Percentiles rank a stretch among this genome's conserved stretches.
Evolutionary conservation across 2,888 invertebrate genomes (phyloP).

Genomic region (Agelastica alni): DNA sequence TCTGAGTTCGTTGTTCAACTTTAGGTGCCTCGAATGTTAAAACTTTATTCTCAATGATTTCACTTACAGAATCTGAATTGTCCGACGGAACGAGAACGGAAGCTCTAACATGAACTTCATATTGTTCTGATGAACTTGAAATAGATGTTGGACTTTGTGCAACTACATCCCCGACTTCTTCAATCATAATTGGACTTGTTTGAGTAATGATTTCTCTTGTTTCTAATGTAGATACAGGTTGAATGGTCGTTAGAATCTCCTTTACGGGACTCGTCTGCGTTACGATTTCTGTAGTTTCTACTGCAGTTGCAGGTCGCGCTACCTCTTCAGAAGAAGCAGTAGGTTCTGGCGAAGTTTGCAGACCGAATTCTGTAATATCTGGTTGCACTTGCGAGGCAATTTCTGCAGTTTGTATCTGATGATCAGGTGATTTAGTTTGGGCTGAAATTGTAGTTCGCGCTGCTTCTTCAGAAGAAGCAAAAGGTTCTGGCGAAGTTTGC

Average conservation of each 20-base stretch:
- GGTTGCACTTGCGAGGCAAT: constrained; percentile 37
- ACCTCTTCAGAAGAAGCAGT: constrained; percentile 20
- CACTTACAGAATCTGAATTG: constrained; percentile 32
- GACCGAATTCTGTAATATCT: constrained; percentile 26
- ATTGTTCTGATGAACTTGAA: constrained; percentile 48
- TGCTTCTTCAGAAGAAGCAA: constrained; percentile 19
- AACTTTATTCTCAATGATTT: constrained; percentile 18
- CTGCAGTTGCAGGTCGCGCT: constrained; percentile 25
- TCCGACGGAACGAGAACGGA: constrained; percentile 61
- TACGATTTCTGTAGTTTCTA: constrained; percentile 52
- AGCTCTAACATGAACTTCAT: constrained; percentile 66
- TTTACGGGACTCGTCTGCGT: constrained; percentile 66
- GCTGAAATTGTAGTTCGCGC: constrained; percentile 36
- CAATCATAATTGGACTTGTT: constrained; percentile 64
- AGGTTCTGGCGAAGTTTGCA: constrained; percentile 38
- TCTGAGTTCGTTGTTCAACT: constrained; percentile 4
- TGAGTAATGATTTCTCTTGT: constrained; percentile 57
- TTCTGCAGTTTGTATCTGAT: constrained; percentile 43
- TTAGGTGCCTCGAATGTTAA: constrained; percentile 22
- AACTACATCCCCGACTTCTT: constrained; percentile 43
- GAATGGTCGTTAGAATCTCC: constrained; percentile 22
- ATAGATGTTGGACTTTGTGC: constrained; percentile 34
- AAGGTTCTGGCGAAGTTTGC: constrained; percentile 38
- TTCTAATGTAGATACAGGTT: constrained; percentile 41
- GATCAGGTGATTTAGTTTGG: constrained; percentile 56